These are phyloP conservation scores for Diadumene lineata DNA, from an alignment of 92 coral and sea anemone genomes.

Conservation along the genomic window DNA sequence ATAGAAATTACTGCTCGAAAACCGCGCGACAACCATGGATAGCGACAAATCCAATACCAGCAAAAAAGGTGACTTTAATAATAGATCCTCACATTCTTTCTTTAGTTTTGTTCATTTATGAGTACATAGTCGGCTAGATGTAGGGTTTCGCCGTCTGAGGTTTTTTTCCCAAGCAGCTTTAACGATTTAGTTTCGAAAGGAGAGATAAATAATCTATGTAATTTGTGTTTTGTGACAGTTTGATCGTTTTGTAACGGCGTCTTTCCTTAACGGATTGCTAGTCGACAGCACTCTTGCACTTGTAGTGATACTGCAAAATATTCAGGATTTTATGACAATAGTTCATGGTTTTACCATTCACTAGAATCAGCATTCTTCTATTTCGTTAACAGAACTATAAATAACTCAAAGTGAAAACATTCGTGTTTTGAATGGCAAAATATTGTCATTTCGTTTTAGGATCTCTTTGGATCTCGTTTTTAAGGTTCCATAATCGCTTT, in stretches of 20 bases:
- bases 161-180: neutral
- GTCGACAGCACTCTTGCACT: too few species aligned
- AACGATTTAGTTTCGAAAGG: neutral
- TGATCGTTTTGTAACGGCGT: neutral
- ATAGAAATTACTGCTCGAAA: neutral
- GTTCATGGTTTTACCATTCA: too few species aligned
- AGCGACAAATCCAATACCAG: neutral
- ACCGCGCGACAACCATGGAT: neutral
- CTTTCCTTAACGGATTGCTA: neutral
- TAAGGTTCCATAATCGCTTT: neutral
- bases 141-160: too few species aligned
- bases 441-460: neutral
- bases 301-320: too few species aligned
- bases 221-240: neutral
- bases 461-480: neutral
- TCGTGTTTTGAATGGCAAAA: neutral
- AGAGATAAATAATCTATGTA: neutral
- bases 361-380: too few species aligned
- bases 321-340: too few species aligned
- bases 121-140: neutral
- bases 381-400: too few species aligned
- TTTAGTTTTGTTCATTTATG: neutral
- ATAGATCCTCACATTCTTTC: neutral
- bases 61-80: neutral
- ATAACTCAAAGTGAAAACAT: neutral